Evolutionary conservation across 2,888 invertebrate species (phyloP), one percentile per base, ranked within the genome.

Genomic region (Lasius fuliginosus): DNA sequence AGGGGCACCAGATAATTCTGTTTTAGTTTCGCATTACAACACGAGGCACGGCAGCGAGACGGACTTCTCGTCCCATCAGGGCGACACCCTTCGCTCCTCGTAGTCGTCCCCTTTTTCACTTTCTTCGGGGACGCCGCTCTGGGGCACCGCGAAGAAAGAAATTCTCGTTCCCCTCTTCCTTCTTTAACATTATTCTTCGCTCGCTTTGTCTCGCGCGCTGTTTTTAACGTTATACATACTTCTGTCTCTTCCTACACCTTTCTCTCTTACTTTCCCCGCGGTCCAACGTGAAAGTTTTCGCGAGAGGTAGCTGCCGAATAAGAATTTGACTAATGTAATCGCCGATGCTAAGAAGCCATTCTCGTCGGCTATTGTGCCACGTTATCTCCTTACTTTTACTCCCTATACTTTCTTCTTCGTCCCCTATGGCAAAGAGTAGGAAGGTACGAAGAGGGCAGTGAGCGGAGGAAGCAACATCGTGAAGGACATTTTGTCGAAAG

Each of bases 1-100:
- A 83, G 82, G 90, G 92, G 92, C 91, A 90, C 87, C 89, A 91
- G 92, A 94, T 93, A 93, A 93, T 93, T 93, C 94, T 93, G 94
- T 93, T 93, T 93, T 93, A 93, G 93, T 93, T 93, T 94, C 94
- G 93, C 93, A 94, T 93, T 93, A 93, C 93, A 93, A 93, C 88
- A 91, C 92, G 90, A 91, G 90, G 92, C 90, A 92, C 88, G 89
- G 86, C 88, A 76, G 86, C 87, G 87, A 84, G 83, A 84, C 84
- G 67, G 68, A 71, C 74, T 84, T 77, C 82, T 79, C 79, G 56
- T 82, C 71, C 82, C 82, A 82, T 53, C 81, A 82, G 77, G 84
- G 58, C 46, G 69, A 69, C 82, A 69, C 69, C 42, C 65, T 71
- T 15, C 18, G 58, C 53, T 53, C n/a, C 33, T 42, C 58, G 49